Percentiles rank a stretch among this genome's conserved stretches.
These are phyloP conservation scores for Macropis europaea DNA, from an alignment of 2,888 invertebrate genomes.

Conservation along the genomic window DNA sequence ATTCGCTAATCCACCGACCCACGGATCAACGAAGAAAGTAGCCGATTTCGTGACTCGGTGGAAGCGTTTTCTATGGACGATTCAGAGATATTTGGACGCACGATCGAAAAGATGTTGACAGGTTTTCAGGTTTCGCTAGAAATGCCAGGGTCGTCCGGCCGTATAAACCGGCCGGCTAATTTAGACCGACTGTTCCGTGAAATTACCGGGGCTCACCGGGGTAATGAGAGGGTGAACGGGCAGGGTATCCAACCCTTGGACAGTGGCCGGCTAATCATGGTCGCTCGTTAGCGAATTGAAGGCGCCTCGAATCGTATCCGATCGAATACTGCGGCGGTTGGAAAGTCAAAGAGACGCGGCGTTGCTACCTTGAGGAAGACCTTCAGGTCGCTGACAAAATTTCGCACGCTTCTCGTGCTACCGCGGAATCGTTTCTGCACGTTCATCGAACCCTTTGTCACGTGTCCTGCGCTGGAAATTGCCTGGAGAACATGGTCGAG, in stretches of 20 bases:
- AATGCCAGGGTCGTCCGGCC: constrained; percentile 57
- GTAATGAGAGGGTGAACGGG: constrained; percentile 75
- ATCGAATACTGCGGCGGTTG: constrained; percentile 54
- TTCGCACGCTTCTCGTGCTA: constrained; percentile 35
- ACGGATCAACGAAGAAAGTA: too few relatives aligned
- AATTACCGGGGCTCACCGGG: constrained; percentile 69
- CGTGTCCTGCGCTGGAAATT: too few relatives aligned
- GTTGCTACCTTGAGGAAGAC: constrained; percentile 39
- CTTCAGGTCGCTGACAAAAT: constrained; percentile 35
- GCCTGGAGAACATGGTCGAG: too few relatives aligned
- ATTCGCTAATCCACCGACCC: too few relatives aligned
- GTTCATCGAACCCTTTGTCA: not conserved
- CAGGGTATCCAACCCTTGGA: constrained; percentile 69
- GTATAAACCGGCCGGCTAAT: constrained; percentile 69
- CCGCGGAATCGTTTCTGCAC: not conserved
- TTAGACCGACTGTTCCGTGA: constrained; percentile 75
- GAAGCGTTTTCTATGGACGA: constrained; percentile 31
- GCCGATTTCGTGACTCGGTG: not conserved
- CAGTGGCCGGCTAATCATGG: constrained; percentile 73
- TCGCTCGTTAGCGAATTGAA: constrained; percentile 76
- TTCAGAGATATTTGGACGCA: constrained; percentile 47
- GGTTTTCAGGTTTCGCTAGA: constrained; percentile 56
- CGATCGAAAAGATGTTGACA: constrained; percentile 42
- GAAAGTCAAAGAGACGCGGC: constrained; percentile 54
- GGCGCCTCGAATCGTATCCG: constrained; percentile 61